Evolutionary conservation across 2,888 invertebrate species (phyloP).

Genomic region (Nomada hirtipes): DNA sequence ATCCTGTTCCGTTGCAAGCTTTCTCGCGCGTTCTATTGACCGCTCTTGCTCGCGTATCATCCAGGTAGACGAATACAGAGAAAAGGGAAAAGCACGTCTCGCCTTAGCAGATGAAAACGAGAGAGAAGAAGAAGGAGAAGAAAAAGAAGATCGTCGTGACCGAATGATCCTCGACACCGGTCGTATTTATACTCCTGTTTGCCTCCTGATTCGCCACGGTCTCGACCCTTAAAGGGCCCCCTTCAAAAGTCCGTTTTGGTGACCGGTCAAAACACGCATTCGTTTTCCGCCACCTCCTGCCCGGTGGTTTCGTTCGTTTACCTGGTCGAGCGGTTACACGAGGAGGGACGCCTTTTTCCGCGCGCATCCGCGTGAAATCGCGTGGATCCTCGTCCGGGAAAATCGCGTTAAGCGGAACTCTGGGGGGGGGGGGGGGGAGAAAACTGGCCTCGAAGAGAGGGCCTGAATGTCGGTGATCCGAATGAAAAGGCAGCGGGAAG

Average conservation of each 20-base stretch:
- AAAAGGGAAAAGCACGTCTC: slow-evolving; percentile 1
- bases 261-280: slow-evolving; percentile 75
- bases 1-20: slow-evolving; percentile 41
- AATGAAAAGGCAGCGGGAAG: neutral
- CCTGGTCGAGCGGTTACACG: slow-evolving; percentile 36
- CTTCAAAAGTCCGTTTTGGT: slow-evolving; percentile 48
- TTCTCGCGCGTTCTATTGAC: slow-evolving; percentile 35
- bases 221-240: slow-evolving; percentile 58
- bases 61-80: slow-evolving; percentile 43
- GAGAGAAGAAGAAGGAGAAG: slow-evolving; percentile 8
- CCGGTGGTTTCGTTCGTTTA: slow-evolving; percentile 33
- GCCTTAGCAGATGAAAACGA: slow-evolving; percentile 17
- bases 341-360: slow-evolving; percentile 60
- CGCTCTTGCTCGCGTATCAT: slow-evolving; percentile 7
- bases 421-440: slow-evolving; percentile 24
- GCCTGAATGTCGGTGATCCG: neutral
- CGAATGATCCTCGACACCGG: slow-evolving; percentile 72
- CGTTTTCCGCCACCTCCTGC: slow-evolving; percentile 64
- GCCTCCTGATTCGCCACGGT: slow-evolving; percentile 80
- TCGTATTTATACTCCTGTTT: slow-evolving; percentile 77
- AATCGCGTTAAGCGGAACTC: slow-evolving; percentile 70
- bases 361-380: slow-evolving; percentile 68
- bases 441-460: slow-evolving; percentile 18
- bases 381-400: slow-evolving; percentile 33
- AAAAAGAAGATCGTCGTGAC: slow-evolving; percentile 75